Percentiles rank a stretch among this genome's conserved stretches.
phyloP scores from a whole-genome alignment of 1,140 invertebrate species.

The Sycobia sp. region DNA sequence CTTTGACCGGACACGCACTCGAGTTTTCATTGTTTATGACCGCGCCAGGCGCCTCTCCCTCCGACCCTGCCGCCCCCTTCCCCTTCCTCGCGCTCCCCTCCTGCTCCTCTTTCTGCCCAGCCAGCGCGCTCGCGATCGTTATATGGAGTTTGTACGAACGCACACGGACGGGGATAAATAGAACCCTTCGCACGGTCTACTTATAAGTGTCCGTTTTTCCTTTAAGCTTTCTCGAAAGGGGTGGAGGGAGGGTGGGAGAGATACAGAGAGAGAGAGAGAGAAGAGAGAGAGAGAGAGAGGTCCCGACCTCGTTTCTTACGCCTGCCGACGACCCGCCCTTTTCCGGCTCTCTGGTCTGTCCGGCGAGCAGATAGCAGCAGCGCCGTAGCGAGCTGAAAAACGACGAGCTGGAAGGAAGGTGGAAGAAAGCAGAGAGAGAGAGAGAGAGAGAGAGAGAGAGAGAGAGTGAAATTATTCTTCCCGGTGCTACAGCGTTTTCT shows the following conservation, averaged over 20 bases:
- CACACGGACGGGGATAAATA: too few relatives aligned
- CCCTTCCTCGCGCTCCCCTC: background rate
- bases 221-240: too few relatives aligned
- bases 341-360: conserved; percentile 5
- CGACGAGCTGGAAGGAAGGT: background rate
- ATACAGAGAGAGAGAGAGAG: background rate
- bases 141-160: too few relatives aligned
- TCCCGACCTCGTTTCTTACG: conserved; percentile 32
- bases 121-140: too few relatives aligned
- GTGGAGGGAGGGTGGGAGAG: too few relatives aligned
- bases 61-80: background rate
- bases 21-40: conserved; percentile 55
- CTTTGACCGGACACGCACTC: conserved; percentile 45
- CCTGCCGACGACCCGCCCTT: conserved; percentile 2
- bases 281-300: background rate
- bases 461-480: background rate
- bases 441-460: background rate
- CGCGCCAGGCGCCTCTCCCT: conserved; percentile 30
- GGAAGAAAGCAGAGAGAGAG: background rate
- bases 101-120: background rate
- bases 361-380: too few relatives aligned
- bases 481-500: too few relatives aligned
- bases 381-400: too few relatives aligned
- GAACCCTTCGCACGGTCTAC: too few relatives aligned
- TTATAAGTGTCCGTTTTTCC: too few relatives aligned